Conservation (phyloP, 2,797 vertebrate species). For the Cirrhinus mrigala region DNA sequence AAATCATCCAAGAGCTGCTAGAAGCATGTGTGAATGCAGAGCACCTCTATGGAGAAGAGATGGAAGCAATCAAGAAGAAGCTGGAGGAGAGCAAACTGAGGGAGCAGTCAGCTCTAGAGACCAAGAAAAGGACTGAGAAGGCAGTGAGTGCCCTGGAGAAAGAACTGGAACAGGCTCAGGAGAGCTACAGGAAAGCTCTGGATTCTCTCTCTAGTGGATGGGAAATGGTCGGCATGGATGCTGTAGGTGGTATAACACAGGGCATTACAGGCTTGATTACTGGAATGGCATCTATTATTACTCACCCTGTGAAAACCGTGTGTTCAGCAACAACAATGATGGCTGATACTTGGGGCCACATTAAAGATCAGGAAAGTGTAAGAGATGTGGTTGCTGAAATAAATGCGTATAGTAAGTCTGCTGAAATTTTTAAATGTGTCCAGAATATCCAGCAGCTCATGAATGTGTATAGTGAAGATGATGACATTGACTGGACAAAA, state of each 20-base stretch:
- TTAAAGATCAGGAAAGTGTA: neutral
- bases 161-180: neutral
- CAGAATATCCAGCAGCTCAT: neutral
- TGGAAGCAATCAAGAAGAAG: no score
- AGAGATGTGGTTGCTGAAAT: slow-evolving; percentile 6
- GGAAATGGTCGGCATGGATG: slow-evolving; percentile 38
- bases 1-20: no score
- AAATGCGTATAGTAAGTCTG: slow-evolving; percentile 4
- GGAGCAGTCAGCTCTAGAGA: no score
- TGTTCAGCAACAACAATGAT: neutral
- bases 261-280: neutral
- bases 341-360: neutral
- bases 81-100: no score
- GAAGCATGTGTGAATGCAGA: no score
- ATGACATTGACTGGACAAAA: slow-evolving; percentile 42
- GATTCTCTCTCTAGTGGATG: slow-evolving; percentile 43
- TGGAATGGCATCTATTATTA: neutral
- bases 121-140: neutral
- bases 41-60: no score
- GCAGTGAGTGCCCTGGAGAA: neutral
- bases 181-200: slow-evolving; percentile 21
- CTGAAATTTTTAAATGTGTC: neutral
- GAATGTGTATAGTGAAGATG: neutral
- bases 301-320: neutral
- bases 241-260: neutral